Base-by-base conservation (phyloP, 2,888 invertebrate species). In the Pristionchus arcanus region DNA sequence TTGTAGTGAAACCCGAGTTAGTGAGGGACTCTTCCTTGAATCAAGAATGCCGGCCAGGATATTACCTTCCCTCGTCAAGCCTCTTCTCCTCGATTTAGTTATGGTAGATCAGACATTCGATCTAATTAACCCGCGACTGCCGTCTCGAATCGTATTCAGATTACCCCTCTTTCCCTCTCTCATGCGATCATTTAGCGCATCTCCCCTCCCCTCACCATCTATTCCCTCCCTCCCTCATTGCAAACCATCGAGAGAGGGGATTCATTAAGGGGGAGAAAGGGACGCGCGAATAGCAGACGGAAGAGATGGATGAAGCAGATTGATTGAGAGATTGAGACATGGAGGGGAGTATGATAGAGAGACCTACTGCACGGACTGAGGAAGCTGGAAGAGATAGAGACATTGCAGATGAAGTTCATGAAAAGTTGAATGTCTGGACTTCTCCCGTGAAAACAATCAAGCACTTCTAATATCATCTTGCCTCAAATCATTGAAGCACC, bases 181-280 rank as follows among this genome's bases (percentile, higher is more conserved):
- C 71, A 16, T 34, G 42, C 55, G 34, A 68, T 88, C 74, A 31
- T 55, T 84, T 55, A 55, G 31, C 55, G 28, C 84, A 21, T 84
- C 53, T 81, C 81, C 49, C 66, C 77, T 28, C 9, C 34, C 34
- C 55, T 55, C 84, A 31, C 53, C 53, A 42, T 28, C 49, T 49
- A 21, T 81, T 15, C 81, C 21, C 34, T 34, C 59, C 59, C 42
- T 49, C 42, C 84, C 55, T 84, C 59, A 25, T 37, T 28, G n/a
- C 66, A 55, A 11, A 63, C 49, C 84, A 53, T 81, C 81, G 42
- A 84, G 49, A 49, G 81, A 53, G 28, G 49, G 84, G 55, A 55
- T 55, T 84, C 55, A 55, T 84, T 53, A 84, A 84, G 55, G 55
- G 55, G 83, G 34, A n/a, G 53, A 49, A 37, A 55, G 21, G 84